Conservation (phyloP, 2,113 vertebrate species). For the Sarotherodon lohbergeri region DNA sequence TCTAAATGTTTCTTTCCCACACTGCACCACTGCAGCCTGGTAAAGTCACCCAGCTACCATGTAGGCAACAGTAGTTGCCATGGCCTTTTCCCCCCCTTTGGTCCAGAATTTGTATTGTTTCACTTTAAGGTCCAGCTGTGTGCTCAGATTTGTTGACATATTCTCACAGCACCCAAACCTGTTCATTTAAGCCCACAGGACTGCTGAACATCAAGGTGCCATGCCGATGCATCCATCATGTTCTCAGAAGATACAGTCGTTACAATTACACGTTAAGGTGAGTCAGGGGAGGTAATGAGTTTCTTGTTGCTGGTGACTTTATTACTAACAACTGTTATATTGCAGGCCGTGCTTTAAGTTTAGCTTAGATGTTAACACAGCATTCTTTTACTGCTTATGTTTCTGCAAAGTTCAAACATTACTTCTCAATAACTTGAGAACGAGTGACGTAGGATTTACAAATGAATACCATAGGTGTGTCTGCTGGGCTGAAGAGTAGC, state of each 20-base stretch:
- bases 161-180: neutral
- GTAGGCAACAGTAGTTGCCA: neutral
- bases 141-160: neutral
- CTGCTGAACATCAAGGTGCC: neutral
- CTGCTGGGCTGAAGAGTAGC: neutral
- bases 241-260: neutral
- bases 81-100: neutral
- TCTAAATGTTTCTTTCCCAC: neutral
- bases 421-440: neutral
- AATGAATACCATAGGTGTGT: neutral
- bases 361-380: neutral
- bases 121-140: neutral
- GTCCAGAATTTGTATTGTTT: neutral
- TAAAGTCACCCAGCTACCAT: neutral
- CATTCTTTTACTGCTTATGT: neutral
- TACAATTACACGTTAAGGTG: neutral
- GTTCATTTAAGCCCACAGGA: slow-evolving; percentile 1
- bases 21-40: neutral
- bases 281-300: neutral
- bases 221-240: neutral
- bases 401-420: neutral
- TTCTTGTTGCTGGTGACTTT: neutral
- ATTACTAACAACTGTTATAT: neutral
- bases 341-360: neutral
- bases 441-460: neutral